A percentile compares a stretch with the other conserved stretches of the same genome.
phyloP scores from a whole-genome alignment of 2,113 vertebrate species.

The Alethe castanea region DNA sequence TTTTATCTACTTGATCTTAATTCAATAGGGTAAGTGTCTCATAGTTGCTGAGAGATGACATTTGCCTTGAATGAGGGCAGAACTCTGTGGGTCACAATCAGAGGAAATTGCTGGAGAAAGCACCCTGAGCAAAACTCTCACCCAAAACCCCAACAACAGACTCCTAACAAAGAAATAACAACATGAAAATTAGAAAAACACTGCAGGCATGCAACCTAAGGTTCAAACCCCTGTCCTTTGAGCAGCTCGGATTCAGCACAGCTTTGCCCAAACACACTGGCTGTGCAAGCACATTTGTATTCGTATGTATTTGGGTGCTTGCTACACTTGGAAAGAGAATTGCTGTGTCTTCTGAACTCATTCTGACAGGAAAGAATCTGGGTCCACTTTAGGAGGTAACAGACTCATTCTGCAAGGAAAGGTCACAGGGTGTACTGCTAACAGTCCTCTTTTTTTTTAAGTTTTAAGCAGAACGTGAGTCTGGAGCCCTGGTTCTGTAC shows the following conservation, averaged over 20 bases:
- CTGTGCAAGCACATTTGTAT: rapidly evolving
- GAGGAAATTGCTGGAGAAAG: neutral
- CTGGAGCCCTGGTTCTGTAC: rapidly evolving
- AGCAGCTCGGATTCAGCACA: neutral
- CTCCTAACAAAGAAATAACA: neutral
- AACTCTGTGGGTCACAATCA: neutral
- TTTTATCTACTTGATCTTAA: neutral
- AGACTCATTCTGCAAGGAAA: neutral
- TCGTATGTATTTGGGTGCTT: rapidly evolving
- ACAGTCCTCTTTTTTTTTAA: neutral
- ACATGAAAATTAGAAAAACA: neutral
- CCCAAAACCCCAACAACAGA: neutral
- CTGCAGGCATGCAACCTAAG: neutral
- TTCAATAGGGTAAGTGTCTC: neutral
- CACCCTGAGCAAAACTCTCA: neutral
- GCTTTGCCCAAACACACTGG: neutral
- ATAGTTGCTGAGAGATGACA: neutral
- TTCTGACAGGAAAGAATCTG: neutral
- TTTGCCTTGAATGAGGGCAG: neutral
- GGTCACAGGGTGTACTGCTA: neutral
- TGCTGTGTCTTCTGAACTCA: neutral
- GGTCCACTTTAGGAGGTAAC: neutral
- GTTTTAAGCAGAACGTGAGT: neutral
- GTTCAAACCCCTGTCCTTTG: neutral
- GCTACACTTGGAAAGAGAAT: neutral